phyloP scores from a whole-genome alignment of 2,113 vertebrate genomes.

The Hyperopisus bebe region DNA sequence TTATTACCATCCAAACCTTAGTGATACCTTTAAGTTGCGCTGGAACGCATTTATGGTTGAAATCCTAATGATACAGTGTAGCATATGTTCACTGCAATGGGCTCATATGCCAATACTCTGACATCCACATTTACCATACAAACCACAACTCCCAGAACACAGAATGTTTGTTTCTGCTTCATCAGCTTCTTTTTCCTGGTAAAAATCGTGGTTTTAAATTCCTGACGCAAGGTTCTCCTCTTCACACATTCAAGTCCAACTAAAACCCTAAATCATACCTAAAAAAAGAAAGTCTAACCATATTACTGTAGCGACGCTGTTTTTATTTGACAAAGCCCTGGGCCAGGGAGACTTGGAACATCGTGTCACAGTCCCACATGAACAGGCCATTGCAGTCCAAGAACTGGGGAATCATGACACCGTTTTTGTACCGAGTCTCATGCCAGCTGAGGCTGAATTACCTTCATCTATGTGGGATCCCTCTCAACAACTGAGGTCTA shows the following conservation, averaged over 20 bases:
- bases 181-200: not conserved
- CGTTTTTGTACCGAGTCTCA: not conserved
- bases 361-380: not conserved
- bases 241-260: not conserved
- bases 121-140: not conserved
- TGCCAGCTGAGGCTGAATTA: not conserved
- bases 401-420: not conserved
- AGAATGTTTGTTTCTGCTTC: not conserved
- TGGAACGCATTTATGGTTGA: not conserved
- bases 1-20: not conserved
- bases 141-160: not conserved
- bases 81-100: not conserved
- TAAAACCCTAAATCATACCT: not conserved
- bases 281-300: not conserved
- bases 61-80: not conserved
- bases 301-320: not conserved
- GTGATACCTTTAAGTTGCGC: not conserved
- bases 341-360: not conserved
- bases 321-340: not conserved
- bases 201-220: not conserved
- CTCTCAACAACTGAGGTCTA: not conserved
- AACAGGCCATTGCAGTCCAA: not conserved
- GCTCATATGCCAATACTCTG: not conserved
- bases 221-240: not conserved
- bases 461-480: not conserved